These are phyloP conservation scores for Stegodyphus mimosarum DNA, from an alignment of 1,140 invertebrate species.

Conservation along the genomic window DNA sequence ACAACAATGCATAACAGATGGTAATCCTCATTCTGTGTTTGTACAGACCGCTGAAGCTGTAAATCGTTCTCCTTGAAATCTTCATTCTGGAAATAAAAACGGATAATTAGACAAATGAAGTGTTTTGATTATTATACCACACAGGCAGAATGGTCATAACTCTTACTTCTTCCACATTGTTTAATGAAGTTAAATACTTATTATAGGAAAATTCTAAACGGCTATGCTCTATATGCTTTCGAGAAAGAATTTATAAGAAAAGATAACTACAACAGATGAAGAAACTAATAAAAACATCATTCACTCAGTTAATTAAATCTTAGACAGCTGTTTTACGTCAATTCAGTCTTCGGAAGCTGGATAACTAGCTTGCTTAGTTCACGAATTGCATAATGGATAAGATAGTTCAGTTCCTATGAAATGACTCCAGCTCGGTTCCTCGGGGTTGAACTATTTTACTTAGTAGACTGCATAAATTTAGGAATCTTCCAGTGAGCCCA, in stretches of 20 bases:
- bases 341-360: too few relatives aligned
- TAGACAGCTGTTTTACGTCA: too few relatives aligned
- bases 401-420: too few relatives aligned
- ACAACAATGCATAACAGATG: background rate
- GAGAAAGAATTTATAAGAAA: background rate
- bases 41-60: background rate
- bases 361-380: too few relatives aligned
- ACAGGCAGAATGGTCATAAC: background rate
- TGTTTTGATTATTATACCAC: background rate
- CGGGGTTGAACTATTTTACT: too few relatives aligned
- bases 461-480: too few relatives aligned
- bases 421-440: too few relatives aligned
- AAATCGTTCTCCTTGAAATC: conserved; percentile 50
- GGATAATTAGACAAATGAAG: background rate
- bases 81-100: conserved; percentile 28
- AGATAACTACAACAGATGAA: background rate
- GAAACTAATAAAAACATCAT: too few relatives aligned
- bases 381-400: too few relatives aligned
- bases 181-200: background rate
- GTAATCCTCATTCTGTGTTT: background rate
- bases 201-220: background rate
- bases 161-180: background rate
- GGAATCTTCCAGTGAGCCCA: too few relatives aligned
- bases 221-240: background rate
- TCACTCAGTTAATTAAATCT: too few relatives aligned